phyloP scores from a whole-genome alignment of 1,140 invertebrate species.

The Drosophila suzukii region DNA sequence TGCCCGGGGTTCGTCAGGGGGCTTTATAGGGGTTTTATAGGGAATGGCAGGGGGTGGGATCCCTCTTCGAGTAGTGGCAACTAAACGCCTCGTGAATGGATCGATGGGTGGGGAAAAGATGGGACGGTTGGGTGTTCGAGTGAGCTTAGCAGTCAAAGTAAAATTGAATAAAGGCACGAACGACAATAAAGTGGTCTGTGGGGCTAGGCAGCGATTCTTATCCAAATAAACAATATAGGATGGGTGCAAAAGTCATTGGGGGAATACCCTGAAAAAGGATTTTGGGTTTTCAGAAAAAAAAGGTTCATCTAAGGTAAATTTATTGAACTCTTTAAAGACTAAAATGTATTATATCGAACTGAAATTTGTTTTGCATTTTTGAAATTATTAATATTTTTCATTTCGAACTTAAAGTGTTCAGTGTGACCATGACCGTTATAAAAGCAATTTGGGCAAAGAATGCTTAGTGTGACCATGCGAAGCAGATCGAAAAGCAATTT shows the following conservation, averaged over 20 bases:
- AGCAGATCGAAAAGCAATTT: constrained; percentile 3
- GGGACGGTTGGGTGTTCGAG: background rate
- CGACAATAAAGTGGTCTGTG: constrained; percentile 21
- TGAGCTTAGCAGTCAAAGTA: constrained; percentile 64
- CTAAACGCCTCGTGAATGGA: constrained; percentile 38
- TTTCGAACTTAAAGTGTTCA: background rate
- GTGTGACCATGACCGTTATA: background rate
- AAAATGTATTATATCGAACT: too few relatives aligned
- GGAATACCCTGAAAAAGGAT: constrained; percentile 18
- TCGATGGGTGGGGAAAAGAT: background rate
- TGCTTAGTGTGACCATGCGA: background rate
- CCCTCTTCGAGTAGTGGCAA: constrained; percentile 30
- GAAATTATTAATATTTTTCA: background rate
- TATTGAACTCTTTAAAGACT: too few relatives aligned
- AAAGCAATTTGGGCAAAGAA: background rate
- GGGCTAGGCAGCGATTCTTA: constrained; percentile 1
- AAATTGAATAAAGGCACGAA: constrained; percentile 79
- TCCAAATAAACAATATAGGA: constrained; percentile 27
- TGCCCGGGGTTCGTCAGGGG: constrained; percentile 4
- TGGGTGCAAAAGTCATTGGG: constrained; percentile 17
- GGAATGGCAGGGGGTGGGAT: background rate
- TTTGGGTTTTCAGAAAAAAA: constrained; percentile 10
- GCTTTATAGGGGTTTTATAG: constrained; percentile 7
- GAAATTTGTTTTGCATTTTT: too few relatives aligned
- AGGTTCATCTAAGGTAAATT: background rate